Conservation (phyloP, 2,888 invertebrate genomes). For the Nymphalis polychloros region DNA sequence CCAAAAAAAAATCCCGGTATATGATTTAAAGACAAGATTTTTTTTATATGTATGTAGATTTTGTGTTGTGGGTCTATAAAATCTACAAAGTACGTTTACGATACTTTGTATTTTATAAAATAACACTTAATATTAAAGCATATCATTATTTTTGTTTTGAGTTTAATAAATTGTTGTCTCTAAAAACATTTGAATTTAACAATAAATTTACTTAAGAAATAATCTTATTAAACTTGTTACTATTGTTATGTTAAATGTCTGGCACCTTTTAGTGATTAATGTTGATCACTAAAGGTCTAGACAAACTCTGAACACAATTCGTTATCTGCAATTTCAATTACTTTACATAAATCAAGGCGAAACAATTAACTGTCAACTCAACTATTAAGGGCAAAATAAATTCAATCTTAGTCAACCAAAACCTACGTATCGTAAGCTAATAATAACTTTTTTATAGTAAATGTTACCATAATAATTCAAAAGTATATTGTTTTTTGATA, state of each 20-base stretch:
- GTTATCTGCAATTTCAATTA: slow-evolving; percentile 19
- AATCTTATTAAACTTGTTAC: neutral
- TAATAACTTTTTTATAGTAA: too few relatives aligned
- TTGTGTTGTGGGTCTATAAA: too few relatives aligned
- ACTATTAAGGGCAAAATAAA: slow-evolving; percentile 14
- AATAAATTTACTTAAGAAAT: neutral
- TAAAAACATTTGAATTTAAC: neutral
- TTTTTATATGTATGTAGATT: too few relatives aligned
- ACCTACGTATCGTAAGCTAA: neutral
- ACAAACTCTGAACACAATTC: slow-evolving; percentile 13
- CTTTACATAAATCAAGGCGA: slow-evolving; percentile 22
- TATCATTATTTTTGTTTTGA: too few relatives aligned
- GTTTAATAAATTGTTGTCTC: too few relatives aligned
- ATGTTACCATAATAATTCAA: too few relatives aligned
- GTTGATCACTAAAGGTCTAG: slow-evolving; percentile 16
- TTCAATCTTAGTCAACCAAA: slow-evolving; percentile 1
- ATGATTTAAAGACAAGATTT: too few relatives aligned
- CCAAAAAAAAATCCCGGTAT: too few relatives aligned
- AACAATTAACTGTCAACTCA: slow-evolving; percentile 17
- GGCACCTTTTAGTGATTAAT: slow-evolving; percentile 16
- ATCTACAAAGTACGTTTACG: too few relatives aligned
- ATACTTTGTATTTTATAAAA: too few relatives aligned
- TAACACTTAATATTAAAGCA: too few relatives aligned
- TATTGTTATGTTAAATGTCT: neutral
- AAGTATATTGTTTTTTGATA: too few relatives aligned